A percentile compares a stretch with the other conserved stretches of the same genome.
Evolutionary conservation across 2,113 vertebrate genomes (phyloP).

Genomic region (Pseudorectes ferrugineus): DNA sequence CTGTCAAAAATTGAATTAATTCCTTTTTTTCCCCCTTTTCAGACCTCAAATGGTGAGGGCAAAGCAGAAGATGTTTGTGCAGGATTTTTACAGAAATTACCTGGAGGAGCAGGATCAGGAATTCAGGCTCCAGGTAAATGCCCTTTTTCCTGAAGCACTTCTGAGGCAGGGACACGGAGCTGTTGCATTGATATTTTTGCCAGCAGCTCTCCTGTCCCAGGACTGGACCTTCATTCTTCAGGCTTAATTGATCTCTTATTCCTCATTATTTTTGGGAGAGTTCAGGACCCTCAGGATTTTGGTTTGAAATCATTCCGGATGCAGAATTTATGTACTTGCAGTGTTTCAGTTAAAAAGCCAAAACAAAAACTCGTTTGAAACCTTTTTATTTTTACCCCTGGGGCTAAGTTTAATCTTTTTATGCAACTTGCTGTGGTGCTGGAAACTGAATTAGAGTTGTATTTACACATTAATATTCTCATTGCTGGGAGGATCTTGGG

Average conservation of each 20-base stretch:
- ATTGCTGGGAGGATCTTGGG: not conserved
- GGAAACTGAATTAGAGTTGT: conserved; percentile 7
- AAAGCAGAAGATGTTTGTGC: not conserved
- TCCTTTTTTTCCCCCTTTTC: not conserved
- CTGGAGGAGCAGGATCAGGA: not conserved
- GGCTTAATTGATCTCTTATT: not conserved
- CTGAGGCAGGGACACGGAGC: not conserved
- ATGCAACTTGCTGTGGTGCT: not conserved
- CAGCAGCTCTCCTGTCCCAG: not conserved
- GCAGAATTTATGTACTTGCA: not conserved
- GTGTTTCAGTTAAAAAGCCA: not conserved
- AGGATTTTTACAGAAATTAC: not conserved
- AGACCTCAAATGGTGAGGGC: conserved; percentile 46
- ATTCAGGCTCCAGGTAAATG: not conserved
- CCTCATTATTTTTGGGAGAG: not conserved
- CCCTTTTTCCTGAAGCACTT: not conserved
- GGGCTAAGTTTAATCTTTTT: not conserved
- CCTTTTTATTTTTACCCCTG: not conserved
- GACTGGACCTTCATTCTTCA: not conserved
- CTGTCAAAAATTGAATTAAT: not conserved
- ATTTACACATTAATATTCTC: not conserved
- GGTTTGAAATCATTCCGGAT: not conserved
- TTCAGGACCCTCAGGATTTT: not conserved
- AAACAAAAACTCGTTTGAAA: not conserved
- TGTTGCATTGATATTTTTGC: not conserved